Percentiles rank a stretch among this genome's conserved stretches.
Evolutionary conservation across 1,140 invertebrate species (phyloP).

Genomic region (Dendrolimus punctatus): DNA sequence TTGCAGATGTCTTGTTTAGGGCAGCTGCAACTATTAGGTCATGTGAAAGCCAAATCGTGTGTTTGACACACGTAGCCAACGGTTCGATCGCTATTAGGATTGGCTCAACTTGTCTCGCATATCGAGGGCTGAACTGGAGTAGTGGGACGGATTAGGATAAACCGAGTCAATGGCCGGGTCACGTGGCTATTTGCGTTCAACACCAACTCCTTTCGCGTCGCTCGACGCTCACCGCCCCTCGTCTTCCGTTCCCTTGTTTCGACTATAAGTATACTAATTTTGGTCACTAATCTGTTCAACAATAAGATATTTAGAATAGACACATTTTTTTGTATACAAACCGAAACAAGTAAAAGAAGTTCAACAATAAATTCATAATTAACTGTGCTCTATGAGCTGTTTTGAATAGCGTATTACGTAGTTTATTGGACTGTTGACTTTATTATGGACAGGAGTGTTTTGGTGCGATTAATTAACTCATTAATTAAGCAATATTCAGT

Average conservation of each 20-base stretch:
- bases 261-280: constrained; percentile 52
- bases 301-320: constrained; percentile 12
- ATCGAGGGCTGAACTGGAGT: constrained; percentile 58
- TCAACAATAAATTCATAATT: too few species aligned
- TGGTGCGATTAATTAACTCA: constrained; percentile 51
- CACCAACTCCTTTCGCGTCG: constrained; percentile 21
- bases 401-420: constrained; percentile 1
- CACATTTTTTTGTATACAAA: not conserved
- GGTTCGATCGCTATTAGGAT: constrained; percentile 9
- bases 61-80: not conserved
- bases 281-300: constrained; percentile 49
- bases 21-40: constrained; percentile 31
- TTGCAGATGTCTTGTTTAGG: constrained; percentile 14
- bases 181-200: constrained; percentile 62
- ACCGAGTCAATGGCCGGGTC: constrained; percentile 69
- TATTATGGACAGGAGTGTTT: constrained; percentile 30
- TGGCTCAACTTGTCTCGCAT: constrained; percentile 25
- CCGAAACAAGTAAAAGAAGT: too few species aligned
- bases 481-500: constrained; percentile 37
- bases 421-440: constrained; percentile 29
- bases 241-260: constrained; percentile 38
- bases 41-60: constrained; percentile 23
- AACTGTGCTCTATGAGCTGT: not conserved
- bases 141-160: constrained; percentile 70
- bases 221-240: constrained; percentile 26